Base-by-base conservation (phyloP, 2,113 vertebrate species). In the Raja brachyura region DNA sequence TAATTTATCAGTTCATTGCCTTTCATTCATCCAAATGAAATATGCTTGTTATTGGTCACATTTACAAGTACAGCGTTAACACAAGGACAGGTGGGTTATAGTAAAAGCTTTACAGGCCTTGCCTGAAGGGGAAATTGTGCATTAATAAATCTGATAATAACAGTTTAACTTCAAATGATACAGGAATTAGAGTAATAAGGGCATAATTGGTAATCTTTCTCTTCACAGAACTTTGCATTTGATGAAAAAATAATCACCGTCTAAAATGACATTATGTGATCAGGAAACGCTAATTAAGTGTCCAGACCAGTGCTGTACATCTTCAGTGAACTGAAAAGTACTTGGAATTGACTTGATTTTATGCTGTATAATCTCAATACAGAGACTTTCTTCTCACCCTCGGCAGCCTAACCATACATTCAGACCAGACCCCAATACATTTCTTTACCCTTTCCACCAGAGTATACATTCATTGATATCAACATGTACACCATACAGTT, bases 1-100 rank as follows among this genome's bases (percentile, higher is more conserved):
- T 92, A 74, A 54, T 92, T 74, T 92, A 92, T 48, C 63, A 54
- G 90, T 92, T 92, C 90, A 92, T 74, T 92, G 68, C 90, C 31
- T 92, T 92, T 92, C 68, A 92, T 74, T 92, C 39, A 54, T 73
- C 20, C 59, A 28, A 68, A 74, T 92, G 90, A 74, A 73, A 92
- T 39, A 25, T 92, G 68, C 66, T 92, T 74, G 48, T 92, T 92
- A 73, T 48, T 92, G 88, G 66, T 90, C 88, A 39, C 61, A 68
- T 70, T 73, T 70, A 11, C 31, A 90, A 90, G 66, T 54, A 92
- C 66, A 92, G 66, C 28, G 22, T 92, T 73, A 73, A 92, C 39
- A 92, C 66, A 9, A 92, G 66, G 90, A 74, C 66, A 92, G 90
- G 68, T 92, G 16, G 9, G 66, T 70, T 90, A n/a, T 90, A 18